phyloP scores from a whole-genome alignment of 2,797 vertebrate species.

The Macropodus opercularis region DNA sequence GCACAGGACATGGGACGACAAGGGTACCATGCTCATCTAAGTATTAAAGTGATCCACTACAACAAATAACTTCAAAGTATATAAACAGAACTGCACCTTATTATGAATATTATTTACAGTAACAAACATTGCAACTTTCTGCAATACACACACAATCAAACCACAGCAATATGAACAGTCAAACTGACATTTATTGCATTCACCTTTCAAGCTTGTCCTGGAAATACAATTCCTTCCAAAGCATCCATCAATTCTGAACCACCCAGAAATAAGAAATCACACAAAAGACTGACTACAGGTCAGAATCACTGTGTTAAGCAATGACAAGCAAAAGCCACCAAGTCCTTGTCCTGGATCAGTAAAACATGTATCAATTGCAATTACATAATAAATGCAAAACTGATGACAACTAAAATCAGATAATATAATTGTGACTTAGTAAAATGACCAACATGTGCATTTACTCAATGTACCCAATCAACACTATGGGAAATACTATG shows the following conservation, averaged over 20 bases:
- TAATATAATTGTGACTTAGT: background rate
- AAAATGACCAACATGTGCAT: background rate
- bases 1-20: too few species aligned
- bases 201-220: conserved; percentile 38
- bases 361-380: background rate
- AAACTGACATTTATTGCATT: conserved; percentile 73
- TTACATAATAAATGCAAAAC: background rate
- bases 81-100: too few species aligned
- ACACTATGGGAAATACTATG: background rate
- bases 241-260: conserved; percentile 33
- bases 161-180: too few species aligned
- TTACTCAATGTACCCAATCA: background rate
- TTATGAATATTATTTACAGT: too few species aligned
- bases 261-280: conserved; percentile 18
- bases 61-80: too few species aligned
- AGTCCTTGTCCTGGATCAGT: background rate
- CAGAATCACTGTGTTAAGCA: background rate
- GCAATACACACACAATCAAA: too few species aligned
- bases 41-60: too few species aligned
- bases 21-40: too few species aligned
- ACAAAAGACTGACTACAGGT: conserved; percentile 16
- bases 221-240: conserved; percentile 31
- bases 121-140: too few species aligned
- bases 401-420: background rate
- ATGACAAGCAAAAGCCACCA: background rate